These are phyloP conservation scores for Gonioctena quinquepunctata DNA, from an alignment of 1,140 invertebrate species.

Conservation along the genomic window DNA sequence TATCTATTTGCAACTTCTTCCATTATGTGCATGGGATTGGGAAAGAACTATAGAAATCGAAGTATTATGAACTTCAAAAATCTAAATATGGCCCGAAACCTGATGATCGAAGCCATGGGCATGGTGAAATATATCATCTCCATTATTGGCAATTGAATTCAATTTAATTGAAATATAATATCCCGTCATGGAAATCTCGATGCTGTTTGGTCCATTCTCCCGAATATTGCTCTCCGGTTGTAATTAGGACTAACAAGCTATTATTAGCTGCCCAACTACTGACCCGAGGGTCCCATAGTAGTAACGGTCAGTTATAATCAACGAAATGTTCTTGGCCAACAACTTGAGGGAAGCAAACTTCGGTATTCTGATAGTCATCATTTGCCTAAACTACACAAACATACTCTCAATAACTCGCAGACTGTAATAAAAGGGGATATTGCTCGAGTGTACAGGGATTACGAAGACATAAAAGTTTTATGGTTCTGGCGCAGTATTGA, in stretches of 20 bases:
- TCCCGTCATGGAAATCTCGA: not conserved
- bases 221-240: not conserved
- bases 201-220: not conserved
- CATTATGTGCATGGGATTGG: too few species aligned
- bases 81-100: too few species aligned
- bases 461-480: not conserved
- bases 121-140: too few species aligned
- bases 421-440: not conserved
- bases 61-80: too few species aligned
- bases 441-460: not conserved
- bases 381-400: not conserved
- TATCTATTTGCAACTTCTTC: too few species aligned
- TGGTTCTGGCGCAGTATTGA: not conserved
- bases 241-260: not conserved
- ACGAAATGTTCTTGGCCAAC: not conserved
- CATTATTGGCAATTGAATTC: too few species aligned
- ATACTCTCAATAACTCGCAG: not conserved
- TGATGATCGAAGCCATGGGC: too few species aligned
- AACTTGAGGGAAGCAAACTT: not conserved
- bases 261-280: not conserved
- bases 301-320: not conserved
- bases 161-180: too few species aligned
- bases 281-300: not conserved
- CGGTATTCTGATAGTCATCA: not conserved
- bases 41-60: too few species aligned